Percentiles rank a stretch among this genome's conserved stretches.
Conservation (phyloP, 64 coral and sea anemone species). For the Montipora sp. region DNA sequence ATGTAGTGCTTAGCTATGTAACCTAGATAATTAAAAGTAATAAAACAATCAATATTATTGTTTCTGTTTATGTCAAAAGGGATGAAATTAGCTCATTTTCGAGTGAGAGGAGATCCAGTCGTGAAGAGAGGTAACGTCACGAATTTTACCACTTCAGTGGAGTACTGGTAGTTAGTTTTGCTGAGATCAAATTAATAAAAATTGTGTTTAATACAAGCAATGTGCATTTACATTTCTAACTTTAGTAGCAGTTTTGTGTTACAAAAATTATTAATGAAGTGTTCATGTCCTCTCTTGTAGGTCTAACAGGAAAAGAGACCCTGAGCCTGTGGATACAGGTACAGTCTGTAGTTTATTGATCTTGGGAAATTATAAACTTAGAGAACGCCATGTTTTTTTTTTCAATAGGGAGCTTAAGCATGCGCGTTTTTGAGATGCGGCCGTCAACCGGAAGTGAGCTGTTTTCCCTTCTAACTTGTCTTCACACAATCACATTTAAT, state of each 20-base stretch:
- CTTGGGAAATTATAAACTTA: neutral
- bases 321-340: constrained; percentile 64
- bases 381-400: too few species aligned
- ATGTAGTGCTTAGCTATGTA: too few species aligned
- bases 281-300: constrained; percentile 11
- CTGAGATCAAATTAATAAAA: too few species aligned
- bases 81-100: constrained; percentile 59
- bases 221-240: neutral
- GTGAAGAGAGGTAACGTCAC: constrained; percentile 43
- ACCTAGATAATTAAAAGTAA: neutral
- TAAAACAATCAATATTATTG: neutral
- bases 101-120: constrained; percentile 40
- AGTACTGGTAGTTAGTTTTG: too few species aligned
- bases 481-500: too few species aligned
- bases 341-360: neutral
- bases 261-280: neutral
- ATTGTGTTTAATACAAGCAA: neutral
- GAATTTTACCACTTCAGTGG: neutral
- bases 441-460: too few species aligned
- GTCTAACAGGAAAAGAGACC: constrained; percentile 61
- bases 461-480: too few species aligned
- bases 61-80: neutral
- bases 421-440: too few species aligned
- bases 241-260: neutral
- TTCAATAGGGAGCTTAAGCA: too few species aligned